Base-by-base conservation (phyloP, 2,113 vertebrate genomes). In the Chaetorhynchus papuensis region DNA sequence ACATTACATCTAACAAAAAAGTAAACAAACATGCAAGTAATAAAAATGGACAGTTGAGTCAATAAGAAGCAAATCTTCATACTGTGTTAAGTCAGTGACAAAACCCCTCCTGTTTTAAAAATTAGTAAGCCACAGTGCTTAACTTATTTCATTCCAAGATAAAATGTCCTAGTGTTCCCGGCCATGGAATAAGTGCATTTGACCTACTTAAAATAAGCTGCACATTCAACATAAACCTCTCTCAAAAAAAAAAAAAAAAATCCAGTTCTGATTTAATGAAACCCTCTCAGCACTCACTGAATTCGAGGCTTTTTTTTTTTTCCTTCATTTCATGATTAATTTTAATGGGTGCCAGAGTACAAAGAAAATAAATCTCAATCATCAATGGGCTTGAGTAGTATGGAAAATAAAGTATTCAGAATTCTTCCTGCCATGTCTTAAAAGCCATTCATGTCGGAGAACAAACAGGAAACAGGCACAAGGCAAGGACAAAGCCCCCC, bases 11-110 rank as follows among this genome's bases (percentile, higher is more conserved):
- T 99, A 99, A 98, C 98, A 98, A 98, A 98, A 98, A 98, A 97
- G 97, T 98, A 98, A 98, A 98, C 98, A 98, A 98, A 99, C 99
- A 99, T 98, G 99, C 99, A 99, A 98, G 99, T 98, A 98, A 98
- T 98, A 98, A 97, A 99, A 99, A 98, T 98, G 98, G 98, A 99
- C 97, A 98, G 97, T 98, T 94, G 98, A 98, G 98, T 98, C 98
- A 98, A 98, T 98, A 98, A 98, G 98, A 98, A 97, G 97, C 95
- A 98, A 98, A 99, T 98, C 98, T 99, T 99, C 99, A 99, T 99
- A 99, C 99, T 99, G 99, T 99, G 99, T 99, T 99, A 69, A 95
- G 96, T 96, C 97, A 96, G 97, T 95, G 71, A 89, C 93, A 91
- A 87, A 95, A 91, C 56, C 92, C 94, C 79, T 70, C 95, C 89